Percentiles rank a stretch among this genome's conserved stretches.
These are phyloP conservation scores for Caenorhabditis doughertyi DNA, from an alignment of 2,888 invertebrate genomes.

Conservation along the genomic window DNA sequence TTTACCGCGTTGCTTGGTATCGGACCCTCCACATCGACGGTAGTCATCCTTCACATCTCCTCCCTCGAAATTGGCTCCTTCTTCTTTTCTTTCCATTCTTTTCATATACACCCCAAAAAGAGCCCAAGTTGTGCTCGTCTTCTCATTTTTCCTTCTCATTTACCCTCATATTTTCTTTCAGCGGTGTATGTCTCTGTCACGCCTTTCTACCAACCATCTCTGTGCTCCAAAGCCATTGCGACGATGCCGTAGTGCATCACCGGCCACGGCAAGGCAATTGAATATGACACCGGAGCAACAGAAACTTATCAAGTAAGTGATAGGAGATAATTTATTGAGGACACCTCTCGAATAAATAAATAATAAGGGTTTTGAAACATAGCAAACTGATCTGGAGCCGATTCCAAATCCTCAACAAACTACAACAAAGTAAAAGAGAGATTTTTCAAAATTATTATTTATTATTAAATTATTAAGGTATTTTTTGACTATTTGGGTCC, in stretches of 20 bases:
- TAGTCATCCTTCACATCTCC: neutral
- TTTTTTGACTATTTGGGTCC: too few relatives aligned
- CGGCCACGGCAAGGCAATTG: slow-evolving; percentile 56
- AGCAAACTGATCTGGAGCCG: too few relatives aligned
- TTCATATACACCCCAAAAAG: neutral
- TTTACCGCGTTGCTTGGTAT: slow-evolving; percentile 26
- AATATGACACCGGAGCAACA: slow-evolving; percentile 69
- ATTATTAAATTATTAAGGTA: too few relatives aligned
- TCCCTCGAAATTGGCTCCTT: neutral
- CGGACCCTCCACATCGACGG: slow-evolving; percentile 5
- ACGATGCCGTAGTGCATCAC: slow-evolving; percentile 73
- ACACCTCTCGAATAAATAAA: too few relatives aligned
- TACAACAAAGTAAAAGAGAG: too few relatives aligned
- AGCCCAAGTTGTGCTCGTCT: neutral
- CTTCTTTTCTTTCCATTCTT: neutral
- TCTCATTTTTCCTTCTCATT: neutral
- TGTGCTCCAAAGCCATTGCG: slow-evolving; percentile 68
- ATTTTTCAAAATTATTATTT: too few relatives aligned
- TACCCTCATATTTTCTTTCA: neutral
- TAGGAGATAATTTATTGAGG: neutral
- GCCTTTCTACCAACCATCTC: slow-evolving; percentile 43
- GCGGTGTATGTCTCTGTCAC: slow-evolving; percentile 52
- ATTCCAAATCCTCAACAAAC: too few relatives aligned
- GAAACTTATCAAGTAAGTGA: slow-evolving; percentile 63
- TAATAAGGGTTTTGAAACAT: too few relatives aligned